phyloP scores from a whole-genome alignment of 1,140 invertebrate species.

The Ceratina japonica region DNA sequence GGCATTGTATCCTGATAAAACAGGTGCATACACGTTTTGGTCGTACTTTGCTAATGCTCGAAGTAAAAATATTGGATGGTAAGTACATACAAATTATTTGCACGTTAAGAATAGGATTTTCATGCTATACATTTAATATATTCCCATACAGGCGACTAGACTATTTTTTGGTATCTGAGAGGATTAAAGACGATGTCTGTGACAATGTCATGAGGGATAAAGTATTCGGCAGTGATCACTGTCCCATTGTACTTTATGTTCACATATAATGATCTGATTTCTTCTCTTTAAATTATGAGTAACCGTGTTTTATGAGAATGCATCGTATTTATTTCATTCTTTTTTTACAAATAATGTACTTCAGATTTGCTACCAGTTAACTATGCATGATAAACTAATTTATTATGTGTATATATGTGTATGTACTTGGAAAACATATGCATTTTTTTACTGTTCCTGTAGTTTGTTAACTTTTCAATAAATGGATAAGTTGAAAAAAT shows the following conservation, averaged over 20 bases:
- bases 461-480: too few relatives aligned
- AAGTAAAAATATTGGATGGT: slow-evolving; percentile 91
- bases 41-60: slow-evolving; percentile 92
- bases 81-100: slow-evolving; percentile 29
- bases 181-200: slow-evolving; percentile 86
- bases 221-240: slow-evolving; percentile 85
- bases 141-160: slow-evolving; percentile 88
- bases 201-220: slow-evolving; percentile 88
- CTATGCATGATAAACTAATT: too few relatives aligned
- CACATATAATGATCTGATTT: slow-evolving; percentile 36
- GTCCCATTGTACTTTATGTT: slow-evolving; percentile 54
- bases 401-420: too few relatives aligned
- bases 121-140: not conserved
- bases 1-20: slow-evolving; percentile 91
- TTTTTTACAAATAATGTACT: too few relatives aligned
- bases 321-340: too few relatives aligned
- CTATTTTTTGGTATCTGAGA: slow-evolving; percentile 94
- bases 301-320: too few relatives aligned
- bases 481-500: too few relatives aligned
- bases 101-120: not conserved
- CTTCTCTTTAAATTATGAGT: too few relatives aligned
- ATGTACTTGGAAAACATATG: too few relatives aligned
- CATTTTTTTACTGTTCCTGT: too few relatives aligned
- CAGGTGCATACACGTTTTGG: slow-evolving; percentile 96
- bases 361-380: too few relatives aligned